Evolutionary conservation across 1,140 invertebrate species (phyloP), one percentile per base, ranked within the genome.

Genomic region (Babylonia areolata): DNA sequence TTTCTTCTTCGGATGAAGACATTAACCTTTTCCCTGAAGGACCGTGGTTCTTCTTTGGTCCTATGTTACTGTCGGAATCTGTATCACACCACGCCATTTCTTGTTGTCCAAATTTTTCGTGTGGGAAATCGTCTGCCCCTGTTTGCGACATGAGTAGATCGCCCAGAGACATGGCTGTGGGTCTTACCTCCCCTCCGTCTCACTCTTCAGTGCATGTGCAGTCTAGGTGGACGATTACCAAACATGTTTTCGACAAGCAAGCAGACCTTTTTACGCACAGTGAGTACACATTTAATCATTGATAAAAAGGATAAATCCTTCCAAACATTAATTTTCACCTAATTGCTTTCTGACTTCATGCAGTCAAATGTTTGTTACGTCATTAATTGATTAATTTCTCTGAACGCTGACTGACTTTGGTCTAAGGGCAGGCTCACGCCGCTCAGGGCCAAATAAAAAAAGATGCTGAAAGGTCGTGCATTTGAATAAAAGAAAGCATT

Each of bases 241-340:
- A 77, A 77, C 75, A 77, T 77, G 75, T 77, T 77, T 77, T 77
- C 75, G 75, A 40, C 75, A 40, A 42, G 75, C 37, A 77, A 23
- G 20, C 75, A 28, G 28, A 35, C 37, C 15, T 77, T 77, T 77
- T 28, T 77, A 3, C 75, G 75, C 2, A 77, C 75, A 1, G 75
- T 77, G 28, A 77, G 75, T 77, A 73, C 20, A 28, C 5, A 5
- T 64, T 23, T n/a, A 51, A 23, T n/a, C 1, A 51, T 12, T 51
- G n/a, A n/a, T n/a, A n/a, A n/a, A n/a, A n/a, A n/a, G 46, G 46
- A 51, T 2, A 17, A 51, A 51, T 3, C 46, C 46, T 46, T 46
- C 17, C 46, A 12, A 12, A 51, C 9, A 51, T 9, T 51, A 12
- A 51, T 51, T 51, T 51, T 0, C n/a, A n/a, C n/a, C n/a, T n/a